Base-by-base conservation (phyloP, 2,113 vertebrate genomes). In the Galemys pyrenaicus region DNA sequence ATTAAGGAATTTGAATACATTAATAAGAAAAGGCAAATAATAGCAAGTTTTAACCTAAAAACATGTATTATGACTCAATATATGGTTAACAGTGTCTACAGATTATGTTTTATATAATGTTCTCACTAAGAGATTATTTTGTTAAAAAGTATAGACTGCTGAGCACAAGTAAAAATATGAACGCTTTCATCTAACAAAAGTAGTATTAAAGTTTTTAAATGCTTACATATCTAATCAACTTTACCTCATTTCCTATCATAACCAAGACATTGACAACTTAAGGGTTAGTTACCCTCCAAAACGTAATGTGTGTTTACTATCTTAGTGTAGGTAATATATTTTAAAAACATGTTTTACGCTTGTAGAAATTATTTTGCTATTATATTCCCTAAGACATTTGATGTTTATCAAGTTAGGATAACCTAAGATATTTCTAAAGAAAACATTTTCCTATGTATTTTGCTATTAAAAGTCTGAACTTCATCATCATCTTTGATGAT, bases 381-480 rank as follows among this genome's bases (percentile, higher is more conserved):
- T 77, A 77, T 6, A 85, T 89, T 77, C 77, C 64, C 65, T 91
- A 65, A 86, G 46, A 81, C 16, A 86, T 88, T 37, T 56, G 30
- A 85, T 70, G 41, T 77, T 88, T 85, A 88, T 85, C 32, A 85
- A 85, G n/a, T 78, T 77, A 84, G 11, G 49, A 64, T 58, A 84
- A 80, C 19, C 3, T 73, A 24, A 68, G 22, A 62, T 9, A 62
- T 46, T 93, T 89, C 71, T 83, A 93, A 95, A 46, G 12, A 35
- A 92, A 80, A 49, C 10, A 49, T 70, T 71, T 93, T 92, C 82
- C 83, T 60, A 58, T 12, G 64, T 37, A 94, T 88, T 94, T 81
- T 75, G 77, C 56, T 78, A 89, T 49, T 60, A 91, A 91, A 32
- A 89, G 39, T n/a, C 56, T 90, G 32, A 91, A 86, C 77, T 81